Evolutionary conservation across 1,140 invertebrate genomes (phyloP).

Genomic region (Pararge aegeria): DNA sequence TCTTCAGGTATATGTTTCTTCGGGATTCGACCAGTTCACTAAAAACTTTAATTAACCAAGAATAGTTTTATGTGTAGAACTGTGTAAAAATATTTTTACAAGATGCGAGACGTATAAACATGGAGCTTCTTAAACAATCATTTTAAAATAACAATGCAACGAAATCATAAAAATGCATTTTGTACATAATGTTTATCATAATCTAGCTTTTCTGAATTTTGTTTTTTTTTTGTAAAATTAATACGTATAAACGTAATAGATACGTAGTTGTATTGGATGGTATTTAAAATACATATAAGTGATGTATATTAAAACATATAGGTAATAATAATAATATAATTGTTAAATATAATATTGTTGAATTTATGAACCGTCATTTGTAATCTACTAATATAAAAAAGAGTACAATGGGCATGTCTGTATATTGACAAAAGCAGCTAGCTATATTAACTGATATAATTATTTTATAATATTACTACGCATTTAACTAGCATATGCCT

Average conservation of each 20-base stretch:
- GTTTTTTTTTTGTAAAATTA: conserved; percentile 7
- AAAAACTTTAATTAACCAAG: no score
- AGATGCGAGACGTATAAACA: no score
- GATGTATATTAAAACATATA: conserved; percentile 31
- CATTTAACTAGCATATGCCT: no score
- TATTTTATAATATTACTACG: no score
- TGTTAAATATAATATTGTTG: conserved; percentile 52
- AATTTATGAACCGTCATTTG: conserved; percentile 47
- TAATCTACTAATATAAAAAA: conserved; percentile 32
- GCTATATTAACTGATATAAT: no score
- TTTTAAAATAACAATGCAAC: background rate
- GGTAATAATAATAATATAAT: conserved; percentile 29
- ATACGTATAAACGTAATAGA: background rate
- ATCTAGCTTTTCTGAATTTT: background rate
- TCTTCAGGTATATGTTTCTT: no score
- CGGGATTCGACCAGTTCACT: no score
- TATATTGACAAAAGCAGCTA: background rate
- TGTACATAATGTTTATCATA: background rate
- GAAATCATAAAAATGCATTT: background rate
- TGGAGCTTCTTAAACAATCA: background rate
- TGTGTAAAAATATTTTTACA: no score
- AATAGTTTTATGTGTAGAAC: no score
- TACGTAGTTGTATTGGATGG: background rate
- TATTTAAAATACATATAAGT: conserved; percentile 23
- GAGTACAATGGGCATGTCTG: background rate